These are phyloP conservation scores for Seladonia tumulorum DNA, from an alignment of 2,888 invertebrate species.

Conservation along the genomic window DNA sequence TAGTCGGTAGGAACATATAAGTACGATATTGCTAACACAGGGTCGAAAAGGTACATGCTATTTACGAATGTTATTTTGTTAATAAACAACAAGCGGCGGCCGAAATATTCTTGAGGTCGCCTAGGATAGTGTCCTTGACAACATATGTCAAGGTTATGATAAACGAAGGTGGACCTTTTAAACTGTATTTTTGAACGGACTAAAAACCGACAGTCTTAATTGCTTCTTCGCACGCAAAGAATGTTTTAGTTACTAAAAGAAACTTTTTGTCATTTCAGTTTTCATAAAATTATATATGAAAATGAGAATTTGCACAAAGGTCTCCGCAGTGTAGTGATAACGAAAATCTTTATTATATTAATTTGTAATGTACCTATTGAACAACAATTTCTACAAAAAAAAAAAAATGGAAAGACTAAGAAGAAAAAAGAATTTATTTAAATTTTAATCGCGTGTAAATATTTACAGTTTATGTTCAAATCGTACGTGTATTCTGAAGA, in stretches of 20 bases:
- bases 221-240: too few relatives aligned
- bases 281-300: too few relatives aligned
- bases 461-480: conserved; percentile 25
- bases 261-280: too few relatives aligned
- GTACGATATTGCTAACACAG: neutral
- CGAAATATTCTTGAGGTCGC: neutral
- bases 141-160: neutral
- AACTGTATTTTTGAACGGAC: too few relatives aligned
- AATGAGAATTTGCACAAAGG: too few relatives aligned
- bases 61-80: neutral
- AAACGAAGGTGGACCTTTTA: neutral
- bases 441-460: neutral
- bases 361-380: neutral
- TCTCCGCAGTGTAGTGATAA: neutral
- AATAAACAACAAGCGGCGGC: neutral
- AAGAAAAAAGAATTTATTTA: neutral
- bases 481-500: neutral
- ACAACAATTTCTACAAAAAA: neutral
- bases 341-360: neutral
- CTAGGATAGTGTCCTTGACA: neutral
- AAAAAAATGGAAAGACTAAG: neutral
- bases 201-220: too few relatives aligned
- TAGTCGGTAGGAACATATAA: too few relatives aligned
- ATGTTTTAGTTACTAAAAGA: too few relatives aligned
- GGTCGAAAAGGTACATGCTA: neutral